These are phyloP conservation scores for Leucopternis melanops DNA, from an alignment of 2,113 vertebrate genomes.

Conservation along the genomic window DNA sequence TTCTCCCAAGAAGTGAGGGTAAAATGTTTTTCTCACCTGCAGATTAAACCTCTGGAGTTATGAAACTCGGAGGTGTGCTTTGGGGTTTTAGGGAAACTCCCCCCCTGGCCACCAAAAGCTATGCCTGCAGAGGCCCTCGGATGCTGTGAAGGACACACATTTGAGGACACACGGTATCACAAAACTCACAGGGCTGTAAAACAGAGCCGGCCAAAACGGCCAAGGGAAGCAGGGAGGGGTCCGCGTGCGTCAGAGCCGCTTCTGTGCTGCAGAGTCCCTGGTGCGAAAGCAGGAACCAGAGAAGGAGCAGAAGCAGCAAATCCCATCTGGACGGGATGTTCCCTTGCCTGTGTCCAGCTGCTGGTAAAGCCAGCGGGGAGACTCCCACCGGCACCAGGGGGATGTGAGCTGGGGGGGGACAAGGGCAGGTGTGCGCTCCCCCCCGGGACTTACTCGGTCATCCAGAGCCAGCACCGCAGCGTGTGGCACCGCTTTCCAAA, in stretches of 20 bases:
- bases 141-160: background rate
- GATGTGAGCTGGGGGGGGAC: background rate
- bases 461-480: background rate
- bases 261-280: background rate
- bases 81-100: background rate
- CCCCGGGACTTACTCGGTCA: background rate
- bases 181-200: background rate
- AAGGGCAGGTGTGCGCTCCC: too few species aligned
- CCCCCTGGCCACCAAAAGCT: background rate
- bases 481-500: background rate
- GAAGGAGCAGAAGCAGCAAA: background rate
- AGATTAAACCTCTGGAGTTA: background rate
- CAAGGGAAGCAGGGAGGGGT: background rate
- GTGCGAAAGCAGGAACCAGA: background rate
- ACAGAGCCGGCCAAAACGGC: background rate
- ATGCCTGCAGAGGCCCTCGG: background rate
- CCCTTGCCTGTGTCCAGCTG: background rate
- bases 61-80: background rate
- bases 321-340: background rate
- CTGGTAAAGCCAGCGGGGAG: background rate
- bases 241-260: rapidly evolving
- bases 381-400: background rate
- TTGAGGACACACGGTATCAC: background rate
- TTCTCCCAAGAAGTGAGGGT: background rate
- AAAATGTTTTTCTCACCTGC: background rate